phyloP scores from a whole-genome alignment of 2,888 invertebrate species.

The Andrena trimmerana region DNA sequence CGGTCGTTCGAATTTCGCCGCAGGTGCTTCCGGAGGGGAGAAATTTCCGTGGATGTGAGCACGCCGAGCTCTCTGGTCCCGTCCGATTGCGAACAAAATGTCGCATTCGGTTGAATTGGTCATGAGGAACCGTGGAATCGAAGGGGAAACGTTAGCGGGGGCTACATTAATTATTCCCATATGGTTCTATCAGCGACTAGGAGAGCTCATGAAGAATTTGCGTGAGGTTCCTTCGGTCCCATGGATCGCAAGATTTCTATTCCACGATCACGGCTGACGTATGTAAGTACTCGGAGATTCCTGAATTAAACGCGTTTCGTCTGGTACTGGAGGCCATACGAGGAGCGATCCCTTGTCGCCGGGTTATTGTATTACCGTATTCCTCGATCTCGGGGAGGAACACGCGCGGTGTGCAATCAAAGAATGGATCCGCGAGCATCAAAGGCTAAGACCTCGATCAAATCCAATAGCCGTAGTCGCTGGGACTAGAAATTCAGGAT shows the following conservation, averaged over 20 bases:
- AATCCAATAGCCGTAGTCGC: slow-evolving; percentile 44
- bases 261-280: background rate
- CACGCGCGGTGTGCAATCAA: slow-evolving; percentile 27
- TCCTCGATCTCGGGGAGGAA: slow-evolving; percentile 12
- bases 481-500: slow-evolving; percentile 35
- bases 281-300: slow-evolving; percentile 1
- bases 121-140: background rate
- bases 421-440: slow-evolving; percentile 53
- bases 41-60: slow-evolving; percentile 50
- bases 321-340: background rate
- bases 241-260: background rate
- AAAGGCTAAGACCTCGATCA: slow-evolving; percentile 53
- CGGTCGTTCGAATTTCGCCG: slow-evolving; percentile 53
- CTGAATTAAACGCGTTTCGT: background rate
- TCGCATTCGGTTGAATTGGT: background rate
- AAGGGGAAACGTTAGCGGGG: background rate
- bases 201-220: background rate
- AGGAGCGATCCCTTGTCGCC: background rate
- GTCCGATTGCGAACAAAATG: background rate
- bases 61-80: background rate
- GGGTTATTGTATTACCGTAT: slow-evolving; percentile 18
- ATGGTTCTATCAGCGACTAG: background rate
- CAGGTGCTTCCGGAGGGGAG: slow-evolving; percentile 62
- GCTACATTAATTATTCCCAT: background rate
- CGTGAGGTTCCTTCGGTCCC: background rate